A percentile compares a stretch with the other conserved stretches of the same genome.
Conservation (phyloP, 2,888 invertebrate species). For the Ommatoiulus sabulosus region DNA sequence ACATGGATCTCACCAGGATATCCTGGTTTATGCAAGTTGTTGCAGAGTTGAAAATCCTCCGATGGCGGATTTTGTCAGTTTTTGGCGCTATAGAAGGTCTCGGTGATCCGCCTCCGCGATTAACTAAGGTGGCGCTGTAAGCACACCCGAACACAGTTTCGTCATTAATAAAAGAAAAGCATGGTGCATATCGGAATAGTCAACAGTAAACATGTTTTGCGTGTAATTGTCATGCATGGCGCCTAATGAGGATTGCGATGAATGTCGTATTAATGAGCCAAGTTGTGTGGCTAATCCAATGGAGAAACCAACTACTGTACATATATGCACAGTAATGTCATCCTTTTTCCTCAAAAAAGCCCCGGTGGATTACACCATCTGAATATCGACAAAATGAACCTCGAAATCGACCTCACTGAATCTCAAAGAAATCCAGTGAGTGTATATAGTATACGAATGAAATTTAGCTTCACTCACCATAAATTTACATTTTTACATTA, state of each 20-base stretch:
- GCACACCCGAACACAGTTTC: neutral
- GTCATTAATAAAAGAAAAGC: neutral
- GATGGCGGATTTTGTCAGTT: neutral
- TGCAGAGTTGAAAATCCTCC: too few relatives aligned
- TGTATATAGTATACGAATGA: too few relatives aligned
- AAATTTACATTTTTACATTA: too few relatives aligned
- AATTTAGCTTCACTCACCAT: too few relatives aligned
- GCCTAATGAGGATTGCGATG: neutral
- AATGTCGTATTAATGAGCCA: neutral
- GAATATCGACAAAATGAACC: too few relatives aligned
- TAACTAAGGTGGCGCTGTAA: neutral
- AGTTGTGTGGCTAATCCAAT: neutral
- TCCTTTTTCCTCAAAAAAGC: neutral
- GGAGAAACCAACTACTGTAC: neutral
- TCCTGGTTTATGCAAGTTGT: neutral
- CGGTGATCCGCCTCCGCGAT: neutral
- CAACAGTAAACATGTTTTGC: neutral
- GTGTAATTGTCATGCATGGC: neutral
- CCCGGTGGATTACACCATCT: too few relatives aligned
- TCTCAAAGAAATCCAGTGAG: too few relatives aligned
- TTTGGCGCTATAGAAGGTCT: neutral
- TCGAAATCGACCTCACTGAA: too few relatives aligned
- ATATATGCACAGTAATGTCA: too few relatives aligned
- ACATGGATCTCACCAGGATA: neutral
- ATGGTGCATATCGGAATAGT: neutral